phyloP scores from a whole-genome alignment of 2,113 vertebrate species.

The Pantherophis guttatus region DNA sequence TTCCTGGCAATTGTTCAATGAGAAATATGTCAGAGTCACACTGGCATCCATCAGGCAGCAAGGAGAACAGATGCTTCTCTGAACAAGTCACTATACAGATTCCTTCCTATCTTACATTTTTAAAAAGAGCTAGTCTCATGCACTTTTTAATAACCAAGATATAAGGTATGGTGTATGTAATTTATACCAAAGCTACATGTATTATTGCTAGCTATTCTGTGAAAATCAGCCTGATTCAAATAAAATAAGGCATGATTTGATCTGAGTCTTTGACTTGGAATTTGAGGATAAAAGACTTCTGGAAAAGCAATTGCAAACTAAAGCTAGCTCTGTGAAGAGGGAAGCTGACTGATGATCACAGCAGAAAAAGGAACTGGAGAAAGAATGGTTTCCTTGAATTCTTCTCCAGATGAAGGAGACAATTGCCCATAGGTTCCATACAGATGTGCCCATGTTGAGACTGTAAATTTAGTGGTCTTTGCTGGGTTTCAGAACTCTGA shows the following conservation, averaged over 20 bases:
- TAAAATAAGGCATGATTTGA: neutral
- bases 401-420: neutral
- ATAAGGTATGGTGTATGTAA: neutral
- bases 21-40: neutral
- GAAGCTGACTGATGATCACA: neutral
- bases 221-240: neutral
- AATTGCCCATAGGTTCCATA: neutral
- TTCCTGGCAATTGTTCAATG: constrained; percentile 2
- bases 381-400: neutral
- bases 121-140: neutral
- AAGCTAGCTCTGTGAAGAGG: neutral
- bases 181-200: neutral
- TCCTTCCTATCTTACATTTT: neutral
- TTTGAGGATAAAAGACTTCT: neutral
- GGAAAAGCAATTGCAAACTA: neutral
- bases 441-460: neutral
- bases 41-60: neutral
- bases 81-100: neutral
- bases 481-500: neutral
- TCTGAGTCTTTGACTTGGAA: neutral
- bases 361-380: neutral
- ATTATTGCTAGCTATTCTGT: neutral
- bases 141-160: neutral
- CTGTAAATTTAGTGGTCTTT: neutral
- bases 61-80: neutral